Percentiles rank a stretch among this genome's conserved stretches.
These are phyloP conservation scores for Yponomeuta sedellus DNA, from an alignment of 2,888 invertebrate genomes.

Conservation along the genomic window DNA sequence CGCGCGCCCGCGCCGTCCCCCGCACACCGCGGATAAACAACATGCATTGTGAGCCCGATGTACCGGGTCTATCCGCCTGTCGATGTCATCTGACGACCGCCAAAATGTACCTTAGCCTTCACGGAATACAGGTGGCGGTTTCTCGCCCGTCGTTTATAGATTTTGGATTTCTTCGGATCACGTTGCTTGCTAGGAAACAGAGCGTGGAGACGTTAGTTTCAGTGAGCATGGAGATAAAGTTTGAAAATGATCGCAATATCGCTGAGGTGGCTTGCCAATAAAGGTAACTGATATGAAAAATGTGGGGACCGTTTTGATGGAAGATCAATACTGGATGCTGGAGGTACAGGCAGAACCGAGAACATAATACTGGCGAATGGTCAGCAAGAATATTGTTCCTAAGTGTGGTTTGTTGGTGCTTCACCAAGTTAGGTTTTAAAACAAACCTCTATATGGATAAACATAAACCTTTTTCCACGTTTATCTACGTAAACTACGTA, in stretches of 20 bases:
- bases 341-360: background rate
- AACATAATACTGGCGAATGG: no score
- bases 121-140: background rate
- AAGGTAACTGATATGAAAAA: background rate
- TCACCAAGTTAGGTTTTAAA: no score
- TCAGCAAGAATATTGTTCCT: no score
- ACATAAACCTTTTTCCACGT: no score
- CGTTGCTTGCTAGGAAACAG: constrained; percentile 10
- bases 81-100: background rate
- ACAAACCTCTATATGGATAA: no score
- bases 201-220: constrained; percentile 13
- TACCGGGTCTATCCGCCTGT: constrained; percentile 9
- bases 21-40: constrained; percentile 71
- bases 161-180: constrained; percentile 42
- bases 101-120: background rate
- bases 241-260: constrained; percentile 1
- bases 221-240: background rate
- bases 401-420: no score
- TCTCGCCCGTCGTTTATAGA: constrained; percentile 41
- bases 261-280: background rate
- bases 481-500: no score
- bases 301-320: background rate
- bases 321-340: background rate
- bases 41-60: constrained; percentile 69
- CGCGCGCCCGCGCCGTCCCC: constrained; percentile 40